A percentile compares a stretch with the other conserved stretches of the same genome.
Conservation (phyloP, 2,888 invertebrate genomes). For the Drosophila mayaguana region DNA sequence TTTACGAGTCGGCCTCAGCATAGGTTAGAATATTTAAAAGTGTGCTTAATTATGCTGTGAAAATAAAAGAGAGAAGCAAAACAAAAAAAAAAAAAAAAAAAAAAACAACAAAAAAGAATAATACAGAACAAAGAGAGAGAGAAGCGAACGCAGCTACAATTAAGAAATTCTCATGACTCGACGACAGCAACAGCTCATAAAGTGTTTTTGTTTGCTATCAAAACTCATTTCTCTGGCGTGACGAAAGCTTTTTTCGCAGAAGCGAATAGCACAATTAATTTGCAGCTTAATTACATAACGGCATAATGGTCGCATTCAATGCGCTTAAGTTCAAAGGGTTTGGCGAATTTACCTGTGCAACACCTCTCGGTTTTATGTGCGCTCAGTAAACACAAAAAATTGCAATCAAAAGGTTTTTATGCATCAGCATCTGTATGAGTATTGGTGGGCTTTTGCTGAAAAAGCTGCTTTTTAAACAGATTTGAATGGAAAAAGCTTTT, state of each 20-base stretch:
- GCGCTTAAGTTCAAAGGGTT: conserved; percentile 10
- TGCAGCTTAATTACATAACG: conserved; percentile 12
- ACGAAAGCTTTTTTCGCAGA: conserved; percentile 25
- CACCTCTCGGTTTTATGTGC: background rate
- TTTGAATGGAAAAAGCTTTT: background rate
- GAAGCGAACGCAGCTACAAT: no score
- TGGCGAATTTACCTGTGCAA: background rate
- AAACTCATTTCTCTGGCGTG: conserved; percentile 26
- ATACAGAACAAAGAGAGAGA: no score
- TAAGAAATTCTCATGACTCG: conserved; percentile 35
- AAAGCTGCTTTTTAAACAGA: background rate
- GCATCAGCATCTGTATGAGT: background rate
- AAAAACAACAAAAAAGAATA: no score
- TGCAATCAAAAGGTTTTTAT: background rate
- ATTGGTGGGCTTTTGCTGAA: background rate
- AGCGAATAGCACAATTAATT: conserved; percentile 16
- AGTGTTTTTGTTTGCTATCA: conserved; percentile 30
- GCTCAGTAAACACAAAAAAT: background rate
- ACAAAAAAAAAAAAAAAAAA: background rate
- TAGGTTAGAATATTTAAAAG: conserved; percentile 76
- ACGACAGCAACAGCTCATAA: conserved; percentile 44
- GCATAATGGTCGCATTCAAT: conserved; percentile 11
- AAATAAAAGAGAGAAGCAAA: conserved; percentile 10
- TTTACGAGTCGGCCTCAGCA: conserved; percentile 68
- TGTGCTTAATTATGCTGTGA: conserved; percentile 71